Evolutionary conservation across 2,797 vertebrate species (phyloP).

Genomic region (Artibeus jamaicensis): DNA sequence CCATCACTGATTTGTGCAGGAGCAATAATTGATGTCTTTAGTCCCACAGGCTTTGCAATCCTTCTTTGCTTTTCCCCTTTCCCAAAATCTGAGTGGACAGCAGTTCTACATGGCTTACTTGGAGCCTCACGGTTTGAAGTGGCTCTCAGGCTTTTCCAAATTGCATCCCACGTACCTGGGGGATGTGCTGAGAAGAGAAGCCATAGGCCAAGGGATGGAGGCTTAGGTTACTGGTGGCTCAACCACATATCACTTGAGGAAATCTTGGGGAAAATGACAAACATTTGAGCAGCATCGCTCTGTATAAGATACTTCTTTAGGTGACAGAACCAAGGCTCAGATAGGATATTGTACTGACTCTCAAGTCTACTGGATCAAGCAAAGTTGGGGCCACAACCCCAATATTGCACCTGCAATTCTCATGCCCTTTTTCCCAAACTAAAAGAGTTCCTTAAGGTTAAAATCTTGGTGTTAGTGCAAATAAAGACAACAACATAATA

Average conservation of each 20-base stretch:
- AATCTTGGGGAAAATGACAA: not conserved
- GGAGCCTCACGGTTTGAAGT: not conserved
- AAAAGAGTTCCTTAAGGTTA: not conserved
- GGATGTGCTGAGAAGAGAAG: not conserved
- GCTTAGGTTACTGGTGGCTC: not conserved
- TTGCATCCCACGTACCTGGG: not conserved
- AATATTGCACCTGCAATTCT: not conserved
- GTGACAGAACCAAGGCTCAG: not conserved
- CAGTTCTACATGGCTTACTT: not conserved
- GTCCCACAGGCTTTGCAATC: not conserved
- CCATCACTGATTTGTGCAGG: not conserved
- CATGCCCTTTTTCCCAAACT: not conserved
- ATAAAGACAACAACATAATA: not conserved
- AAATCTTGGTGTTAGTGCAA: not conserved
- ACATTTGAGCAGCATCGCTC: not conserved
- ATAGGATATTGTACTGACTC: not conserved
- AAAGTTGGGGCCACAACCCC: not conserved
- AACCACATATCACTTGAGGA: not conserved
- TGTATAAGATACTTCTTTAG: not conserved
- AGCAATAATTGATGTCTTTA: not conserved
- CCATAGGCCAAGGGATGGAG: not conserved
- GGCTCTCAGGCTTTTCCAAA: not conserved
- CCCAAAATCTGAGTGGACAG: not conserved
- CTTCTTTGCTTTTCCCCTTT: not conserved
- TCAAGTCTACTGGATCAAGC: not conserved